Base-by-base conservation (phyloP, 1,140 invertebrate genomes). In the Sycobia sp. region DNA sequence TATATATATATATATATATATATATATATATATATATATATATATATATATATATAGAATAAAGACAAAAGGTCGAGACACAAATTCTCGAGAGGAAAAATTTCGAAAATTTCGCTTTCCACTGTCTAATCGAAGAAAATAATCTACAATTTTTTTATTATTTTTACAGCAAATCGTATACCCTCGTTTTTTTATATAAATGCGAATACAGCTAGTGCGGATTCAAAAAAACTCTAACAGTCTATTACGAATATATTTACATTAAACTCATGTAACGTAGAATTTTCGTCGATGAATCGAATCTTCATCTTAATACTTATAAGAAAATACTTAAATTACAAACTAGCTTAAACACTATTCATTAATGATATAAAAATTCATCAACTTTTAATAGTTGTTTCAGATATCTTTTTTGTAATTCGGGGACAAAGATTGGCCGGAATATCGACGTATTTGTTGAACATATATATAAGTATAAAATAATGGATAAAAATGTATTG, bases 231-330 rank as follows among this genome's bases (percentile, higher is more conserved):
- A 63, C 25, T 63, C 46, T 43, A 51, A 54, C 51, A 57, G 61
- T 57, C 54, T 63, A 63, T 57, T 32, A 49, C 44, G 38, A 63
- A 63, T 63, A n/a, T n/a, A 63, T 63, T 57, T 63, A 63, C 54
- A 63, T 63, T 50, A 50, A 50, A 51, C 38, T 63, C 61, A 47
- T 57, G 18, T 34, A 43, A 36, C 27, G 29, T 51, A 14, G 14
- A 57, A 57, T 63, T 63, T 63, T 13, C 29, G 5, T 43, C 34
- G 27, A 43, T 41, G 20, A 41, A 29, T 63, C 54, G 29, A 63
- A 57, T 43, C 36, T 63, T 23, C 34, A 32, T 32, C 18, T 56
- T 34, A 63, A 50, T 43, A 34, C 46, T 57, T 63, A 57, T 22
- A 41, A 36, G 43, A 25, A 51, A 43, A 9, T 43, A 47, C 47